Base-by-base conservation (phyloP, 1,140 invertebrate genomes). In the Orchesella cincta region DNA sequence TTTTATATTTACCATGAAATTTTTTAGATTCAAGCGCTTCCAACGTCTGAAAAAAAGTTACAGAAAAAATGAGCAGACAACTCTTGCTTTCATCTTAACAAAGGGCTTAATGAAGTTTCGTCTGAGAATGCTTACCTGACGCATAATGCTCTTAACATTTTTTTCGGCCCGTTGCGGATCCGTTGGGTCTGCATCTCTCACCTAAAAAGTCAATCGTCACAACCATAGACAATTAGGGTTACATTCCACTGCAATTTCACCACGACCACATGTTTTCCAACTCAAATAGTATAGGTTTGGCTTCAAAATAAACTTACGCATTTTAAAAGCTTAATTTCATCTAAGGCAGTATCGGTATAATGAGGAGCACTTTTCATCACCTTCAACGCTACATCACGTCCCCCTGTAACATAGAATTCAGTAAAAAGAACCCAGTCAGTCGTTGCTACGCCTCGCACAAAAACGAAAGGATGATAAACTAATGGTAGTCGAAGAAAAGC, bases 331-430 rank as follows among this genome's bases (percentile, higher is more conserved):
- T 91, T 91, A 77, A 93, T 92, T 87, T 93, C 92, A 86, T 93
- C 92, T 35, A 92, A 79, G n/a, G 92, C 92, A n/a, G 92, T 91
- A 84, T 93, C 92, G 74, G 91, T 91, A 83, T 93, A 93, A 83
- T 93, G 91, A 51, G 88, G 86, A 23, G 90, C 91, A 85, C 91
- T 92, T 85, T 93, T 93, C 18, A 93, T 91, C 31, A 93, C 91
- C 85, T 93, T 93, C 52, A 93, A 83, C 16, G 91, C 92, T 8
- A 92, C 91, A 87, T 92, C 92, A 74, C 89, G 84, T 83, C 89
- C 89, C n/a, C 84, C 86, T 91, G 84, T 64, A 88, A 86, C 81
- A 82, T 80, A 79, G 83, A 80, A 80, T 79, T 57, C 51, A 14
- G 29, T 14, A 75, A n/a, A 78, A 82, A 70, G 83, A 82, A 39